These are phyloP conservation scores for Hydraecia micacea DNA, from an alignment of 2,888 invertebrate species.

Conservation along the genomic window DNA sequence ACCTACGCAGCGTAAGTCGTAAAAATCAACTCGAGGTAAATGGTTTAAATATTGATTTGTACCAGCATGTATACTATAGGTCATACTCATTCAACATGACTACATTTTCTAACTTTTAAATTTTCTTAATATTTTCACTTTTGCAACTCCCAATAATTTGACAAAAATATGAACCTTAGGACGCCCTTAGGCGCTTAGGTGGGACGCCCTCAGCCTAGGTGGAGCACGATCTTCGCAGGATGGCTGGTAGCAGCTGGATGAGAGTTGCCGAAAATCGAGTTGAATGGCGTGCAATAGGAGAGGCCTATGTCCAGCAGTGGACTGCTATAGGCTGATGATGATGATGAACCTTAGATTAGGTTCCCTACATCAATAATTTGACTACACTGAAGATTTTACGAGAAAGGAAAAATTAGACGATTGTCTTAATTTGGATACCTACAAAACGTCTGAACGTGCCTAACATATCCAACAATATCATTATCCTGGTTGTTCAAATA, in stretches of 20 bases:
- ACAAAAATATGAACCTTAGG: background rate
- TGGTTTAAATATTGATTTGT: constrained; percentile 53
- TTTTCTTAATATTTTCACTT: background rate
- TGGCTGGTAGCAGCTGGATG: too few relatives aligned
- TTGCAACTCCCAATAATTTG: background rate
- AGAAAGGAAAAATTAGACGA: background rate
- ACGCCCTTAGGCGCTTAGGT: too few relatives aligned
- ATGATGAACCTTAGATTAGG: too few relatives aligned
- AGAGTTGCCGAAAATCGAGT: too few relatives aligned
- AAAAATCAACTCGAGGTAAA: constrained; percentile 46
- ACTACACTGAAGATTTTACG: background rate
- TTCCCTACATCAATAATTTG: background rate
- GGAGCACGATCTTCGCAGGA: too few relatives aligned
- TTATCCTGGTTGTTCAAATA: constrained; percentile 46
- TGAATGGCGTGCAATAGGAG: too few relatives aligned
- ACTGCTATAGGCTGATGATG: too few relatives aligned
- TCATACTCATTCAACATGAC: constrained; percentile 26
- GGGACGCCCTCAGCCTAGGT: too few relatives aligned
- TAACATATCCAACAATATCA: constrained; percentile 27
- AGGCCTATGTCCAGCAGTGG: too few relatives aligned
- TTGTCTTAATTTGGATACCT: background rate
- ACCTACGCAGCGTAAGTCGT: constrained; percentile 34
- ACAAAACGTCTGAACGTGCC: constrained; percentile 1
- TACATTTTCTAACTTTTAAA: background rate
- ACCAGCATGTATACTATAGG: constrained; percentile 3